Evolutionary conservation across 1,140 invertebrate genomes (phyloP).

Genomic region (Drosophila ohnishii): DNA sequence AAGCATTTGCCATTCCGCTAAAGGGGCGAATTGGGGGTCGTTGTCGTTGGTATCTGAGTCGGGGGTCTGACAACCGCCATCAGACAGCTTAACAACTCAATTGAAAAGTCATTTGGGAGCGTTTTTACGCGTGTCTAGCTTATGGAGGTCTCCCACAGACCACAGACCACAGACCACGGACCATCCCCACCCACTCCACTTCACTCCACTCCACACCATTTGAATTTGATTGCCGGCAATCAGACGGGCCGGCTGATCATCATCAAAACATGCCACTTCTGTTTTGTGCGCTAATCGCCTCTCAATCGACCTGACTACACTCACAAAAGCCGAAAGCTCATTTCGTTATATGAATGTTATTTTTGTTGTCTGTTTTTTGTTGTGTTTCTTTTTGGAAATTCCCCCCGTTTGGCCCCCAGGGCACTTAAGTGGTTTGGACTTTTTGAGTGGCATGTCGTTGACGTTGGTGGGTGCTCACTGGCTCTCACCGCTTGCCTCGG

Average conservation of each 20-base stretch:
- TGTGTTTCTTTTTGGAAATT: conserved; percentile 12
- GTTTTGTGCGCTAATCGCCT: conserved; percentile 78
- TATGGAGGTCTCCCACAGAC: conserved; percentile 20
- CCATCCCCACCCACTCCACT: conserved; percentile 2
- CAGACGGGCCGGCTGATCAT: conserved; percentile 74
- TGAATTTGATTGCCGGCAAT: conserved; percentile 76
- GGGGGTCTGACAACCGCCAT: conserved; percentile 38
- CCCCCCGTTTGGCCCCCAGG: conserved; percentile 36
- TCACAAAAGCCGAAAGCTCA: conserved; percentile 48
- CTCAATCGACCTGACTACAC: conserved; percentile 68
- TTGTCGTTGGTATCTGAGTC: background rate
- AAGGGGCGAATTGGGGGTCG: conserved; percentile 22
- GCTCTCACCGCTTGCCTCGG: conserved; percentile 39
- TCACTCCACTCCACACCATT: conserved; percentile 29
- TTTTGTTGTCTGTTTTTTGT: conserved; percentile 10
- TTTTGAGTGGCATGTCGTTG: conserved; percentile 73
- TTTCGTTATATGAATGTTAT: conserved; percentile 37
- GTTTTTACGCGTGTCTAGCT: conserved; percentile 74
- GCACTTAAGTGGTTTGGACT: conserved; percentile 73
- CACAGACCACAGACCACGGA: background rate
- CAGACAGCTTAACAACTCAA: conserved; percentile 74
- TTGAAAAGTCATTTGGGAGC: conserved; percentile 73
- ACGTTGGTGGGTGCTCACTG: conserved; percentile 59
- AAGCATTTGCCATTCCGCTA: conserved; percentile 35
- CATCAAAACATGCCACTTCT: conserved; percentile 80